phyloP scores from a whole-genome alignment of 2,113 vertebrate genomes.

The Rafetus swinhoei region DNA sequence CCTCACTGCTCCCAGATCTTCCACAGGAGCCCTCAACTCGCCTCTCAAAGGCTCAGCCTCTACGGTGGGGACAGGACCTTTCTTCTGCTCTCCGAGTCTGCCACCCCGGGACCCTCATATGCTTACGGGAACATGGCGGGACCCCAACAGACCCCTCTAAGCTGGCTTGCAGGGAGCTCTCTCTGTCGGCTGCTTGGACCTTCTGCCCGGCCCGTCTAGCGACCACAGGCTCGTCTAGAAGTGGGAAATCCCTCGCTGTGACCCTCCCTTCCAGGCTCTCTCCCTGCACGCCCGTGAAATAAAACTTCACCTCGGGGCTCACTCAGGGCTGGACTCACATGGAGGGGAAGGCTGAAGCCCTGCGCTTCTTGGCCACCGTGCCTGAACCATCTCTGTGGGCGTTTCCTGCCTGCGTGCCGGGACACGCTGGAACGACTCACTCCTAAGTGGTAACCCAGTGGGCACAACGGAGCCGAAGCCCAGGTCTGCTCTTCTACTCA shows the following conservation, averaged over 20 bases:
- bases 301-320: fast-evolving
- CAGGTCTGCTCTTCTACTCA: neutral
- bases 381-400: too few species aligned
- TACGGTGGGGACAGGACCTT: neutral
- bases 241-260: fast-evolving
- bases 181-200: fast-evolving
- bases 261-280: fast-evolving
- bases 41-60: neutral
- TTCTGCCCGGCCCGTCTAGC: neutral
- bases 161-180: neutral
- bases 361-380: fast-evolving
- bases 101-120: neutral
- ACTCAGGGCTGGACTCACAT: fast-evolving
- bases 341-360: fast-evolving
- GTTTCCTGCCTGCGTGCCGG: too few species aligned
- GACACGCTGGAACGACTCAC: neutral
- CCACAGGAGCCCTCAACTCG: neutral
- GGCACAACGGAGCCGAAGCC: neutral
- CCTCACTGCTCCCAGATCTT: neutral
- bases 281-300: neutral
- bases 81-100: fast-evolving
- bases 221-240: neutral
- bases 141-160: fast-evolving
- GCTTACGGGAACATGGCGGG: fast-evolving
- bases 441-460: neutral